Evolutionary conservation across 37 sponge, comb jelly and placozoan genomes (phyloP).

Genomic region (Mnemiopsis leidyi): DNA sequence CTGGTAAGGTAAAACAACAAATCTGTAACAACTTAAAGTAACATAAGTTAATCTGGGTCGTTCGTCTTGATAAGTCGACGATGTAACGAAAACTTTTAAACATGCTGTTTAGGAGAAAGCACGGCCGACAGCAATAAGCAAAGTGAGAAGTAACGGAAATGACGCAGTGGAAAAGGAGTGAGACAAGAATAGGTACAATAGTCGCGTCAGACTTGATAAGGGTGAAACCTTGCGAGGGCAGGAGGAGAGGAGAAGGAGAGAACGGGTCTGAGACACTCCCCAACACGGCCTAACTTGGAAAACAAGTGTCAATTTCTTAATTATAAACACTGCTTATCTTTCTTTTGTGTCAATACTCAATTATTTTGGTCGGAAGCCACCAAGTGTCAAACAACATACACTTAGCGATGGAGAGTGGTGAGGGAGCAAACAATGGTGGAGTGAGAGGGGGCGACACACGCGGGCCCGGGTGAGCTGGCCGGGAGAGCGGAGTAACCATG

Average conservation of each 20-base stretch:
- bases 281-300: background rate
- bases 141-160: background rate
- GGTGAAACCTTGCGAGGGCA: background rate
- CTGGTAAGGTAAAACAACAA: background rate
- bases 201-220: background rate
- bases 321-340: slow-evolving; percentile 6
- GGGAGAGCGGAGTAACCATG: too few relatives aligned
- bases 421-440: background rate
- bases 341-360: slow-evolving; percentile 53
- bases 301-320: slow-evolving; percentile 47
- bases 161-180: background rate
- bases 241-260: background rate
- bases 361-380: slow-evolving; percentile 45
- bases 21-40: background rate
- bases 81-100: background rate
- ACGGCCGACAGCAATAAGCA: background rate
- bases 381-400: background rate
- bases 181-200: background rate
- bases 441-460: background rate
- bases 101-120: too few relatives aligned
- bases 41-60: background rate
- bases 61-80: background rate
- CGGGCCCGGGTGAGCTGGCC: background rate
- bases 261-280: slow-evolving; percentile 1
- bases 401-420: background rate